Conservation (phyloP, 2,113 vertebrate genomes). For the Syrmaticus mikado region DNA sequence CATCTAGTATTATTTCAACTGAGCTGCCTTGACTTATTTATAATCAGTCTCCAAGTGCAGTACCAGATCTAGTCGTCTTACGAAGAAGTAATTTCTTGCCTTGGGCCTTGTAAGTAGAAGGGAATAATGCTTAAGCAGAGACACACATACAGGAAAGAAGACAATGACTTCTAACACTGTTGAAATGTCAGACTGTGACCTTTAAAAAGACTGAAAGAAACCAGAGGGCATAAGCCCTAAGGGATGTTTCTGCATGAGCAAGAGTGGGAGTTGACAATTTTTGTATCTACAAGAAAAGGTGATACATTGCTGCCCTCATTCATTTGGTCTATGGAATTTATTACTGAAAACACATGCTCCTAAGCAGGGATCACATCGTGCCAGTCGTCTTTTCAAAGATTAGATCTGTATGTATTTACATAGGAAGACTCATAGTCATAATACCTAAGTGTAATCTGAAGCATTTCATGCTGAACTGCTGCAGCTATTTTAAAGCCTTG, state of each 20-base stretch:
- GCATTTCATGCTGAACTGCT: background rate
- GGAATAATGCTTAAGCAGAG: background rate
- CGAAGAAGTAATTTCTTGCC: background rate
- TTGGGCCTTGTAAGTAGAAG: background rate
- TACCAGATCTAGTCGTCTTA: background rate
- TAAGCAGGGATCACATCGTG: background rate
- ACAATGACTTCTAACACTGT: background rate
- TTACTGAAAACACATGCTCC: rapidly evolving
- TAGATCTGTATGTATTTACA: background rate
- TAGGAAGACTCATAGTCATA: no score
- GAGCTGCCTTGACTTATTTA: background rate
- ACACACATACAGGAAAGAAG: rapidly evolving
- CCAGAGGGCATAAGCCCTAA: background rate
- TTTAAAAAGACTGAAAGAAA: background rate
- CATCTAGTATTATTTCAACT: background rate
- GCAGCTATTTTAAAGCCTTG: background rate
- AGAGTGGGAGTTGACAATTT: background rate
- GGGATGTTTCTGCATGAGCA: background rate
- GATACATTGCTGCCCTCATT: background rate
- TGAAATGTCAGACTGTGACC: background rate
- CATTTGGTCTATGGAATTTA: background rate
- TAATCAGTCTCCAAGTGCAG: background rate
- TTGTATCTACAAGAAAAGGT: background rate
- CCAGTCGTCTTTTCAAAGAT: background rate
- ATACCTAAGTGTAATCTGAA: background rate